Conservation (phyloP, 2,113 vertebrate genomes). For the Chitala chitala region DNA sequence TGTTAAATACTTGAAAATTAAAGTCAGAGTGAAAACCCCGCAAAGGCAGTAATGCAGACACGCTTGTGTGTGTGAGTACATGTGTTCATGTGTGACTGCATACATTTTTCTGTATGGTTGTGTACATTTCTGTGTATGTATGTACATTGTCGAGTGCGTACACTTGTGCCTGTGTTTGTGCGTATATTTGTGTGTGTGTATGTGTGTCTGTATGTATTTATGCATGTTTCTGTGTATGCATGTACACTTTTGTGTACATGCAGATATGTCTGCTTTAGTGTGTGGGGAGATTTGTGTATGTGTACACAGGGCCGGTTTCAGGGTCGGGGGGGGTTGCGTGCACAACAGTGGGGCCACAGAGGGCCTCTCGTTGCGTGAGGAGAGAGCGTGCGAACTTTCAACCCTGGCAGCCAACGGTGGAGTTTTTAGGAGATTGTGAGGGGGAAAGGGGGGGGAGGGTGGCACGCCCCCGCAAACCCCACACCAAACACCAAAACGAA, state of each 20-base stretch:
- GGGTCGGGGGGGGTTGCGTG: constrained; percentile 9
- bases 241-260: not conserved
- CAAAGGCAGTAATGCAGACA: not conserved
- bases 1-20: too few relatives aligned
- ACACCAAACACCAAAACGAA: too few relatives aligned
- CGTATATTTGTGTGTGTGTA: constrained; percentile 14
- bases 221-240: not conserved
- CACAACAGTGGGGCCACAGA: not conserved
- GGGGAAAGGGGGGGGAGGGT: not conserved
- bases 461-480: too few relatives aligned
- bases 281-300: too few relatives aligned
- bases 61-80: constrained; percentile 1
- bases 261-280: not conserved
- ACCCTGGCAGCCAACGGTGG: constrained; percentile 37
- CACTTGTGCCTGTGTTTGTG: not conserved
- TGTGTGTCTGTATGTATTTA: constrained; percentile 27
- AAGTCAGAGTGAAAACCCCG: not conserved
- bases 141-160: constrained; percentile 4
- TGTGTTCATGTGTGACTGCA: constrained; percentile 20
- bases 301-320: too few relatives aligned
- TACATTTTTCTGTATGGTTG: constrained; percentile 26
- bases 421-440: constrained; percentile 26
- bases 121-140: not conserved
- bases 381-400: constrained; percentile 44
- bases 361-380: constrained; percentile 37